Conservation (phyloP, 2,113 vertebrate species). For the Sinocyclocheilus anophthalmus region DNA sequence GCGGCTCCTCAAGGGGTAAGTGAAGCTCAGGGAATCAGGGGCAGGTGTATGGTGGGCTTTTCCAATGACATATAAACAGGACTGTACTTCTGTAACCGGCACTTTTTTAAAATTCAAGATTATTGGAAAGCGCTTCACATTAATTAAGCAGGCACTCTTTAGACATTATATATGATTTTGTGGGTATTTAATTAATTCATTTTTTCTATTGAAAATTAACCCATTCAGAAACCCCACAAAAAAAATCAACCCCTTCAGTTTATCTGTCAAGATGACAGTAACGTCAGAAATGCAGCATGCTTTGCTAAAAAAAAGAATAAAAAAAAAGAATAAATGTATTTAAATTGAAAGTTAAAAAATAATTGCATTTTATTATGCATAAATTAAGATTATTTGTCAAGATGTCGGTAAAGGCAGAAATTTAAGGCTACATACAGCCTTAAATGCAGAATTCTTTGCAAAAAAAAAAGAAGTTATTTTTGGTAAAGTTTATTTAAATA, state of each 20-base stretch:
- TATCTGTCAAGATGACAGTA: too few species aligned
- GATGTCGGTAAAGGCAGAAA: neutral
- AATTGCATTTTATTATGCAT: neutral
- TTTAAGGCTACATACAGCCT: neutral
- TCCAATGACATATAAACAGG: too few species aligned
- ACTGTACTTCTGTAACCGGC: neutral
- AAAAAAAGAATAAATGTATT: neutral
- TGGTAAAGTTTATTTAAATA: too few species aligned
- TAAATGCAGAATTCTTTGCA: neutral
- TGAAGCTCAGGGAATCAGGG: constrained; percentile 32
- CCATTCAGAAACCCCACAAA: too few species aligned
- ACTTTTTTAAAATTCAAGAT: too few species aligned
- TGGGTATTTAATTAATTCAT: neutral
- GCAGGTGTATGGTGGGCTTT: constrained; percentile 7
- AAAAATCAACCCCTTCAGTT: too few species aligned
- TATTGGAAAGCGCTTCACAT: neutral
- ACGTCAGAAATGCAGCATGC: neutral
- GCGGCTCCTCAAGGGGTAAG: constrained; percentile 82
- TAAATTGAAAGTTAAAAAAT: neutral
- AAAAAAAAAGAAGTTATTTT: too few species aligned
- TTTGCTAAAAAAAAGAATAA: too few species aligned
- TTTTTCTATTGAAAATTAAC: neutral
- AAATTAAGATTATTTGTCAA: neutral
- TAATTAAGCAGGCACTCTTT: neutral
- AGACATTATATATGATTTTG: neutral